Base-by-base conservation (phyloP, 2,888 invertebrate species). In the Gymnoscelis rufifasciata region DNA sequence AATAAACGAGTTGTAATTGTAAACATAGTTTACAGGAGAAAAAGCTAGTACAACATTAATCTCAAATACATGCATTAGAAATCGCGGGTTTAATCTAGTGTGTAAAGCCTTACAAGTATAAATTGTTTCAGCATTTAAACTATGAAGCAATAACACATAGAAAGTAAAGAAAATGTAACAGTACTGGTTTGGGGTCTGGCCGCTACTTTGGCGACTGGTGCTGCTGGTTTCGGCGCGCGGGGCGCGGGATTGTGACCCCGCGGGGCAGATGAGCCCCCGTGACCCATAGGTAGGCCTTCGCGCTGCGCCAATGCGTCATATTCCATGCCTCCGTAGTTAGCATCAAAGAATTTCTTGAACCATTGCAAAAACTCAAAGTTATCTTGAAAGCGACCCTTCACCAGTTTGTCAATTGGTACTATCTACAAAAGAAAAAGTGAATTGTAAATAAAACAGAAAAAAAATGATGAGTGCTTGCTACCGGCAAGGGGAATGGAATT, bases 301-400 rank as follows among this genome's bases (percentile, higher is more conserved):
- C 98, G 92, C 72, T 94, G 94, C 58, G 91, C 92, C 71, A 95
- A 84, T 47, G 99, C 94, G 88, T 98, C 96, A 87, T 99, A 99
- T 59, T 97, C 96, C 73, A 92, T 91, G 77, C 97, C 97, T 83
- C 95, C 94, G 90, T 97, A 98, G 91, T 99, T 99, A 70, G 98
- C 98, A 89, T 99, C 98, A 90, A 98, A 99, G 90, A 99, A 98
- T 88, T 98, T 97, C 92, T 99, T 98, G 92, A 99, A 99, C 98
- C 98, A 99, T 91, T 99, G 98, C 71, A 99, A 94, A 90, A 98
- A 98, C 89, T 99, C 98, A 92, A 99, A 99, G 91, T 99, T 99
- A 91, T 99, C 98, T 92, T 98, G 98, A 90, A 99, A 99, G 71
- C 97, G 94, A 83, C 97, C 98, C 91, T 98, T 98, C 84, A 98